A percentile compares a stretch with the other conserved stretches of the same genome.
Evolutionary conservation across 2,888 invertebrate genomes (phyloP).

Genomic region (Campopleginae sp.): DNA sequence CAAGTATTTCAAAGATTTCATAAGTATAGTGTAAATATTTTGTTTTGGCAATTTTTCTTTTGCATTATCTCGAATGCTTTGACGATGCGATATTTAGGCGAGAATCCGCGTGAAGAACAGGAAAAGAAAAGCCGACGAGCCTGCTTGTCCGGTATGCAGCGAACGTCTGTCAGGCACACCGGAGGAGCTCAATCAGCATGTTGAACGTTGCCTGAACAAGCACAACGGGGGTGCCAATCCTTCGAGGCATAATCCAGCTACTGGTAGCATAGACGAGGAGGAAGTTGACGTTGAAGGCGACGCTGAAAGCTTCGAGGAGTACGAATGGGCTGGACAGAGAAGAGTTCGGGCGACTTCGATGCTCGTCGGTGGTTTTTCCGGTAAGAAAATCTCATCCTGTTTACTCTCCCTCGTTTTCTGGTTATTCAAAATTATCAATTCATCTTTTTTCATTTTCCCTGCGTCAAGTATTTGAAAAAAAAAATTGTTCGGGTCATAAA

Average conservation of each 20-base stretch:
- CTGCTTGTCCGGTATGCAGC: constrained; percentile 93
- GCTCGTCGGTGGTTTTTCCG: constrained; percentile 88
- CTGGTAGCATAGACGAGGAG: constrained; percentile 88
- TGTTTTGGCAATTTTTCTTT: not conserved
- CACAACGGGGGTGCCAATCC: constrained; percentile 88
- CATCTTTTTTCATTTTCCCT: too few species aligned
- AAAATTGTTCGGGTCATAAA: not conserved
- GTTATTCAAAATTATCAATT: too few species aligned
- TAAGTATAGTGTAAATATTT: not conserved
- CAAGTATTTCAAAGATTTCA: not conserved
- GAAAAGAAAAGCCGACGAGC: constrained; percentile 88
- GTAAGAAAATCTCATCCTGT: constrained; percentile 74
- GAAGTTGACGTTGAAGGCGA: constrained; percentile 92
- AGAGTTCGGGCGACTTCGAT: constrained; percentile 90
- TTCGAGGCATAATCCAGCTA: constrained; percentile 86
- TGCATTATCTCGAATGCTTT: constrained; percentile 14
- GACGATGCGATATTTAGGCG: constrained; percentile 77
- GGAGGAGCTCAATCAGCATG: constrained; percentile 90
- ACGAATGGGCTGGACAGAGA: constrained; percentile 96
- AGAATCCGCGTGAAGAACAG: constrained; percentile 87
- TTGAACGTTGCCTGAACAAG: constrained; percentile 88
- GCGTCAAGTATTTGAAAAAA: too few species aligned
- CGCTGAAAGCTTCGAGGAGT: constrained; percentile 90
- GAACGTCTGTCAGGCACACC: constrained; percentile 87
- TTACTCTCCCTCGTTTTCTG: too few species aligned